Conservation (phyloP, 2,888 invertebrate species). For the Anthrax anthrax region DNA sequence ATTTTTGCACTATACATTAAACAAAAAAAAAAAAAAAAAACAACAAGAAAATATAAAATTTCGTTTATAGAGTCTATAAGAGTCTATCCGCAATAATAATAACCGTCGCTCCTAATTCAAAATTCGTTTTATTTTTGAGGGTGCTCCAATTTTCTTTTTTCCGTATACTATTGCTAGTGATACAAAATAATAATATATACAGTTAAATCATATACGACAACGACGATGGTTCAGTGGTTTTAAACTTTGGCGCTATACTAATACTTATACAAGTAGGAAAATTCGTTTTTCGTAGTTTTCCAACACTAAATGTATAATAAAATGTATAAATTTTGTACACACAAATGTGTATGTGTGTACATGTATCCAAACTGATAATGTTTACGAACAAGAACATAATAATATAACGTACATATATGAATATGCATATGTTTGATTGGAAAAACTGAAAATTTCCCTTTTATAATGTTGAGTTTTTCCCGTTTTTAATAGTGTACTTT, state of each 20-base stretch:
- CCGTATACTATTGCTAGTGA: background rate
- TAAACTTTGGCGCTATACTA: slow-evolving; percentile 4
- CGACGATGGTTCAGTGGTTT: slow-evolving; percentile 5
- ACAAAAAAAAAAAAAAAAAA: too few relatives aligned
- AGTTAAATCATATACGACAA: background rate
- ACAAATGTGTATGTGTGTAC: slow-evolving; percentile 1
- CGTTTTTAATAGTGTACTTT: background rate
- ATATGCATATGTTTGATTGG: slow-evolving; percentile 1
- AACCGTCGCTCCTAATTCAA: background rate
- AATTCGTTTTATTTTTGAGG: background rate
- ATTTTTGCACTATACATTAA: too few relatives aligned
- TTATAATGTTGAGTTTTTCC: slow-evolving; percentile 3
- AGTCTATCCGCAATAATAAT: background rate
- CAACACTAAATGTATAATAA: slow-evolving; percentile 4
- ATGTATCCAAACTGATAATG: too few relatives aligned
- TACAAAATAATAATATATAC: too few relatives aligned
- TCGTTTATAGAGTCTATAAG: too few relatives aligned
- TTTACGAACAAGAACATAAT: too few relatives aligned
- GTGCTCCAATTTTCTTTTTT: background rate
- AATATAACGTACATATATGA: too few relatives aligned
- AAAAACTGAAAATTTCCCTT: slow-evolving; percentile 6
- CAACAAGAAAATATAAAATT: background rate
- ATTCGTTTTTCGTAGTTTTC: background rate
- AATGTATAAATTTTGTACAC: background rate
- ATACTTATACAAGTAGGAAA: too few relatives aligned